A percentile compares a stretch with the other conserved stretches of the same genome.
These are phyloP conservation scores for Chlorospingus semifuscus DNA, from an alignment of 2,797 vertebrate species.

Conservation along the genomic window DNA sequence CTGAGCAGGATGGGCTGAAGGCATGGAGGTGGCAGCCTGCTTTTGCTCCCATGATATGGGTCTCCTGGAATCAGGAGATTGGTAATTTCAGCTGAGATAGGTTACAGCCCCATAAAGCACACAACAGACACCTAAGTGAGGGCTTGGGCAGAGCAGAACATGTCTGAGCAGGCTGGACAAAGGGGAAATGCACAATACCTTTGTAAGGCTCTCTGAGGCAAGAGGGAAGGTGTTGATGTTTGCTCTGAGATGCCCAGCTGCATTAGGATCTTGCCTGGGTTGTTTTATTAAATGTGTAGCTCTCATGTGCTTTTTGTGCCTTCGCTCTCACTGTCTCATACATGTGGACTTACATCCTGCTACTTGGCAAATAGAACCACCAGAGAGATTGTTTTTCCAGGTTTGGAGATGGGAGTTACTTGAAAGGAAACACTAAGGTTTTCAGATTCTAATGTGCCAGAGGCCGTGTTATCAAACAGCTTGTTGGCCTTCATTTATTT, in stretches of 20 bases:
- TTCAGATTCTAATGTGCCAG: not conserved
- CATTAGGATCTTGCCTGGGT: not conserved
- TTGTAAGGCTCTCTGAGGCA: not conserved
- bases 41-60: not conserved
- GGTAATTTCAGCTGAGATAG: not conserved
- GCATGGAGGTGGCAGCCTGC: not conserved
- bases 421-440: not conserved
- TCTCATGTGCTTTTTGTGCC: not conserved
- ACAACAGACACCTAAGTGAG: not conserved
- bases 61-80: not conserved
- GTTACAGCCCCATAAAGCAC: not conserved
- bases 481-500: not conserved
- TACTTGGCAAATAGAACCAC: not conserved
- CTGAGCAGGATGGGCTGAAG: not conserved
- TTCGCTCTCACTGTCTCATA: not conserved
- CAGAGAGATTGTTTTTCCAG: not conserved
- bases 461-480: not conserved
- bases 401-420: not conserved
- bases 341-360: not conserved
- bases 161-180: not conserved
- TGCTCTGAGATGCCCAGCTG: not conserved
- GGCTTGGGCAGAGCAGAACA: not conserved
- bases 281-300: not conserved
- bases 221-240: not conserved
- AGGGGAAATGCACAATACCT: not conserved